A percentile compares a stretch with the other conserved stretches of the same genome.
Evolutionary conservation across 1,140 invertebrate species (phyloP).

Genomic region (Sitodiplosis mosellana): DNA sequence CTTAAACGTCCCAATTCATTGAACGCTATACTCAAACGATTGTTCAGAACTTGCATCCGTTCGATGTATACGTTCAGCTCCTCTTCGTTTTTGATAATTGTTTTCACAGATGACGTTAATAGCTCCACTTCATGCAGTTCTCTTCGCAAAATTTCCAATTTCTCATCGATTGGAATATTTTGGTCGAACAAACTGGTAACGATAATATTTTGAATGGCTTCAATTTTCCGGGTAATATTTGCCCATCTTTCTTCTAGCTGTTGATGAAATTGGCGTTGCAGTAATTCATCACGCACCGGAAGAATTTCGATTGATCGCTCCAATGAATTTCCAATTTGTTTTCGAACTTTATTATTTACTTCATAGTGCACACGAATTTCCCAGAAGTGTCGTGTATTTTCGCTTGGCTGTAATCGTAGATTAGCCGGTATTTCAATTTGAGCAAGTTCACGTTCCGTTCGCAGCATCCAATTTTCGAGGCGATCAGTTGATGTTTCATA

Average conservation of each 20-base stretch:
- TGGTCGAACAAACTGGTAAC: conserved; percentile 47
- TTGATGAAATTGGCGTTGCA: conserved; percentile 54
- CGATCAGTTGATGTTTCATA: conserved; percentile 52
- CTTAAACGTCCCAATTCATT: conserved; percentile 57
- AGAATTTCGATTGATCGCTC: conserved; percentile 58
- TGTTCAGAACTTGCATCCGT: conserved; percentile 51
- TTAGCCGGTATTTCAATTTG: conserved; percentile 30
- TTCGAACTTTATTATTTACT: conserved; percentile 55
- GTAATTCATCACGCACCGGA: conserved; percentile 59
- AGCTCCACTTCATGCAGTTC: conserved; percentile 49
- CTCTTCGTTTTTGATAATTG: conserved; percentile 61
- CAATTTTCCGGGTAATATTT: conserved; percentile 39
- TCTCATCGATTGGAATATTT: conserved; percentile 48
- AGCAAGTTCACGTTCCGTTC: conserved; percentile 42
- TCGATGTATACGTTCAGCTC: conserved; percentile 63
- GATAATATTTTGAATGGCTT: conserved; percentile 41
- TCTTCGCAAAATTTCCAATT: conserved; percentile 47
- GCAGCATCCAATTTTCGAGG: conserved; percentile 52
- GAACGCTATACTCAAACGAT: conserved; percentile 52
- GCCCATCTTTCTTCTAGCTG: conserved; percentile 60
- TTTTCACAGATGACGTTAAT: conserved; percentile 46
- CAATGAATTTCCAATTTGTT: conserved; percentile 49
- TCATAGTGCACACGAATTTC: conserved; percentile 74
- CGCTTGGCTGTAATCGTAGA: conserved; percentile 35
- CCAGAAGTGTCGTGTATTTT: conserved; percentile 64